These are phyloP conservation scores for Silurus glanis DNA, from an alignment of 2,113 vertebrate species.

Conservation along the genomic window DNA sequence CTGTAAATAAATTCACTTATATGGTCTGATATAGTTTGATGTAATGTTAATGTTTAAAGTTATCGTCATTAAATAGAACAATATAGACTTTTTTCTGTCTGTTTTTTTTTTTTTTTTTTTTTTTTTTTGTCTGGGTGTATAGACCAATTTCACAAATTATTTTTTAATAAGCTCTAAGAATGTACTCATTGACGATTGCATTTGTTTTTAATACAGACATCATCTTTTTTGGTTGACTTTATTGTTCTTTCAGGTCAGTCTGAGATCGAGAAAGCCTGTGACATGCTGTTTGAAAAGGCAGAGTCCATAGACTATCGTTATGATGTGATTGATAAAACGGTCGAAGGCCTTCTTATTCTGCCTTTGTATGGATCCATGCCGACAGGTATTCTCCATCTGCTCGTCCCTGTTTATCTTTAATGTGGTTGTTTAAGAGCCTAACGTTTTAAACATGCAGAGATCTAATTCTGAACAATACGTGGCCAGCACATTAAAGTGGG, in stretches of 20 bases:
- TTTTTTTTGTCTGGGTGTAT: neutral
- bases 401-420: neutral
- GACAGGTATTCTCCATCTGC: slow-evolving; percentile 76
- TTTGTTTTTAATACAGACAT: neutral
- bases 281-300: slow-evolving; percentile 86
- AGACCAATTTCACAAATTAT: neutral
- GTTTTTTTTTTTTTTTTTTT: too few relatives aligned
- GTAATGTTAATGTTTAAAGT: too few relatives aligned
- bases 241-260: slow-evolving; percentile 78
- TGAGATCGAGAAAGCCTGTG: slow-evolving; percentile 92
- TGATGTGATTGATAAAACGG: slow-evolving; percentile 81
- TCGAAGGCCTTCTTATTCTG: slow-evolving; percentile 92
- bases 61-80: too few relatives aligned
- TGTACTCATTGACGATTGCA: neutral
- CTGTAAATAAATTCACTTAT: too few relatives aligned
- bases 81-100: too few relatives aligned
- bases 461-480: neutral
- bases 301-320: slow-evolving; percentile 89
- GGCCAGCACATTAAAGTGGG: neutral
- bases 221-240: neutral
- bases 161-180: neutral
- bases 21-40: too few relatives aligned
- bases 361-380: slow-evolving; percentile 95
- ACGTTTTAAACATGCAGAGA: neutral
- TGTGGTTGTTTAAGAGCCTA: neutral